Percentiles rank a stretch among this genome's conserved stretches.
Conservation (phyloP, 2,113 vertebrate species). For the Xyliphius kryptos region DNA sequence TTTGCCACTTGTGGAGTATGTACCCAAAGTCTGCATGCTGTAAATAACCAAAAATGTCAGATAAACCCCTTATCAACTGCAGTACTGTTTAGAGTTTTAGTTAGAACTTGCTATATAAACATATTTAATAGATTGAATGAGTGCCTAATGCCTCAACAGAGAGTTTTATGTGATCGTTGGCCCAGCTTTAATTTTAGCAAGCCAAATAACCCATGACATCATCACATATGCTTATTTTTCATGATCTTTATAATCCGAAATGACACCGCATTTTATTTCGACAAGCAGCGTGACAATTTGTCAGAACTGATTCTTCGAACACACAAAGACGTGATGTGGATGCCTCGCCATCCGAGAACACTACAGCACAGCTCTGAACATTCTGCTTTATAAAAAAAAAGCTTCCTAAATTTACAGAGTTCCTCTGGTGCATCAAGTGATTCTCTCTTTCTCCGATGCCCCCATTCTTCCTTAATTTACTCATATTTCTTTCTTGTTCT, state of each 20-base stretch:
- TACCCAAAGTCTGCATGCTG: too few relatives aligned
- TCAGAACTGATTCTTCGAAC: slow-evolving; percentile 25
- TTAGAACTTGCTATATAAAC: neutral
- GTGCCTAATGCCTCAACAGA: neutral
- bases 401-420: slow-evolving; percentile 49
- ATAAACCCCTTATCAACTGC: too few relatives aligned
- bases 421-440: slow-evolving; percentile 18
- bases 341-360: too few relatives aligned
- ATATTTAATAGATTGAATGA: neutral
- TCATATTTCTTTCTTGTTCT: slow-evolving; percentile 22
- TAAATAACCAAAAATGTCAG: too few relatives aligned
- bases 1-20: too few relatives aligned
- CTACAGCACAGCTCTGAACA: slow-evolving; percentile 8
- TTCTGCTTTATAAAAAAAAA: slow-evolving; percentile 45
- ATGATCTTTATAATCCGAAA: slow-evolving; percentile 14
- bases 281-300: slow-evolving; percentile 27
- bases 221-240: neutral
- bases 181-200: neutral
- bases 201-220: slow-evolving; percentile 19
- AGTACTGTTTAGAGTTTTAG: too few relatives aligned
- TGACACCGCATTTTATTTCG: slow-evolving; percentile 19
- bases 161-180: neutral
- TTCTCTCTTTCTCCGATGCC: slow-evolving; percentile 15
- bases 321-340: neutral
- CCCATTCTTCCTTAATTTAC: slow-evolving; percentile 18